Conservation (phyloP, 2,113 vertebrate species). For the Platysteira castanea region DNA sequence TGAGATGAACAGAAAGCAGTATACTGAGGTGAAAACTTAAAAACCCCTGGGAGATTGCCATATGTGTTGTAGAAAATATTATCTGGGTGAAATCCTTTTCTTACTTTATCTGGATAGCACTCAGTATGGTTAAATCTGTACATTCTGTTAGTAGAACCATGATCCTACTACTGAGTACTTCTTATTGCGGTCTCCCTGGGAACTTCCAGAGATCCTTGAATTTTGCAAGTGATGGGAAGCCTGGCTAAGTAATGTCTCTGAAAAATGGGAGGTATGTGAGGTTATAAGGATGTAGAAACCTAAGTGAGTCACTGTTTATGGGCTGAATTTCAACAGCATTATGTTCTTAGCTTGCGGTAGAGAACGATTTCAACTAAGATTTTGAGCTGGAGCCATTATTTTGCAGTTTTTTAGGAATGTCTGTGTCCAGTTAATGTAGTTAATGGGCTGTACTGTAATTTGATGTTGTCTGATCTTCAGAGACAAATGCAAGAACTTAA, state of each 20-base stretch:
- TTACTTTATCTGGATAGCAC: accelerated
- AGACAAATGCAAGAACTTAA: background rate
- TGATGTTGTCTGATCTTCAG: background rate
- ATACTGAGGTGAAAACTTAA: background rate
- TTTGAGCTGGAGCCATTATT: background rate
- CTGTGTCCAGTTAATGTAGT: background rate
- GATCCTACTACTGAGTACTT: background rate
- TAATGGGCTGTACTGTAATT: background rate
- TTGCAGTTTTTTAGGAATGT: background rate
- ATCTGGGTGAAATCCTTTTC: background rate
- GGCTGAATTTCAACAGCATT: background rate
- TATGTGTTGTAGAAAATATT: background rate
- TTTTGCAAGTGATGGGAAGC: background rate
- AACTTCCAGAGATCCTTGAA: background rate
- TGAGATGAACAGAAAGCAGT: background rate
- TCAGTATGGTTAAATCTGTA: background rate
- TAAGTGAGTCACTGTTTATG: background rate
- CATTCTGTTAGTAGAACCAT: background rate
- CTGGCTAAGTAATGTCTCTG: background rate
- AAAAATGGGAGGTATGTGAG: background rate
- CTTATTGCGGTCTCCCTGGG: background rate
- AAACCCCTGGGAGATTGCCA: background rate
- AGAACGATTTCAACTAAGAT: background rate
- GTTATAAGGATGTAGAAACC: background rate
- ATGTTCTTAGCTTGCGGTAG: background rate